Evolutionary conservation across 2,113 vertebrate genomes (phyloP).

Genomic region (Fregetta grallaria): DNA sequence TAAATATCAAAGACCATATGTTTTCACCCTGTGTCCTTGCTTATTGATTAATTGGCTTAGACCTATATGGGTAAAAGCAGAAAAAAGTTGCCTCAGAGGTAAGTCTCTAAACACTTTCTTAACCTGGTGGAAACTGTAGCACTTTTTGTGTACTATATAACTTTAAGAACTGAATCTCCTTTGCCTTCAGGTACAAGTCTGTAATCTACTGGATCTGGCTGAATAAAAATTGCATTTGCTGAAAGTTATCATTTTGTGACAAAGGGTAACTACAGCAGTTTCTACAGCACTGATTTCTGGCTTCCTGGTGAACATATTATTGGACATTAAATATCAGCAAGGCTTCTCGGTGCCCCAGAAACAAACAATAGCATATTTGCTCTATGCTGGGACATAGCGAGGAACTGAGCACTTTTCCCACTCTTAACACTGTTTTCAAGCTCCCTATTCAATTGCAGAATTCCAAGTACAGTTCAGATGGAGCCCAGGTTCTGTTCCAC

Average conservation of each 20-base stretch:
- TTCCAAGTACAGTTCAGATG: background rate
- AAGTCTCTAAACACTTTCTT: background rate
- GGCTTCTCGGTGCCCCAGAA: background rate
- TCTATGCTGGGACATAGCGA: background rate
- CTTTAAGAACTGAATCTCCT: background rate
- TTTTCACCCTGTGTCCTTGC: slow-evolving; percentile 65
- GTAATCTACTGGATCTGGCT: background rate
- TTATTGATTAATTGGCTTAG: slow-evolving; percentile 72
- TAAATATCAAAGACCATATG: slow-evolving; percentile 78
- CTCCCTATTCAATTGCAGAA: background rate
- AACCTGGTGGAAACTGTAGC: background rate
- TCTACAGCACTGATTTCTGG: background rate
- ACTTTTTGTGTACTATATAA: background rate
- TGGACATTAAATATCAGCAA: background rate
- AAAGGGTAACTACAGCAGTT: background rate
- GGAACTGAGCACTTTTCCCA: background rate
- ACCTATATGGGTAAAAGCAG: slow-evolving; percentile 40
- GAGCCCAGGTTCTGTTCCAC: background rate
- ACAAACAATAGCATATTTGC: background rate
- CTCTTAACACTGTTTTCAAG: background rate
- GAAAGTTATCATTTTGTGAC: background rate
- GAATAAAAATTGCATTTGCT: background rate
- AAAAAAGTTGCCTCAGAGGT: background rate
- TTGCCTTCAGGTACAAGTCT: background rate
- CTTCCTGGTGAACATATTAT: background rate